Evolutionary conservation across 2,113 vertebrate species (phyloP).

Genomic region (Nibea coibor): DNA sequence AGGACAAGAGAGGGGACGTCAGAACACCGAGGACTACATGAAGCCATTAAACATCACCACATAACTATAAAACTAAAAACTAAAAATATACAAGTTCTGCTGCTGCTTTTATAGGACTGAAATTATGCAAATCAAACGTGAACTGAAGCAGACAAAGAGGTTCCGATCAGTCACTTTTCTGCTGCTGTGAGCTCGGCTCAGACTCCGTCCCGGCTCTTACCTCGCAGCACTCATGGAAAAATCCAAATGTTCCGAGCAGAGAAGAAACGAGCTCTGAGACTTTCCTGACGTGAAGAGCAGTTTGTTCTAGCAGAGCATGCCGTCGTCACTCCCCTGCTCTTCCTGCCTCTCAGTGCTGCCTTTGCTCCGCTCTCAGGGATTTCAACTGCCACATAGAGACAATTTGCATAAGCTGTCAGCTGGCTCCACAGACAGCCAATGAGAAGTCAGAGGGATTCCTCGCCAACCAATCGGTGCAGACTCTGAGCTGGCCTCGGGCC

Average conservation of each 20-base stretch:
- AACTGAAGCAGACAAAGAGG: too few relatives aligned
- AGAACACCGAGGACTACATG: too few relatives aligned
- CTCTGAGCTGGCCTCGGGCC: constrained; percentile 23
- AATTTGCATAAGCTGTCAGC: constrained; percentile 71
- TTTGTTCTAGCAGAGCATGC: constrained; percentile 33
- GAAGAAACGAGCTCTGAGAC: neutral
- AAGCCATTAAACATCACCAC: too few relatives aligned
- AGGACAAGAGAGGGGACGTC: neutral
- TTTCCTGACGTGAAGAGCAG: neutral
- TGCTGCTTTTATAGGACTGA: too few relatives aligned
- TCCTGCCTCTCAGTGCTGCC: constrained; percentile 31
- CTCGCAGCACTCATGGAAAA: constrained; percentile 73
- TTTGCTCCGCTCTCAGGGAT: constrained; percentile 49
- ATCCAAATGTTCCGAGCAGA: neutral
- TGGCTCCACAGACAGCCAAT: constrained; percentile 65
- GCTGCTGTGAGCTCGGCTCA: too few relatives aligned
- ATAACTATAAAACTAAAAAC: too few relatives aligned
- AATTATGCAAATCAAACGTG: too few relatives aligned
- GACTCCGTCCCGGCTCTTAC: constrained; percentile 38
- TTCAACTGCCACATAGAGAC: constrained; percentile 64
- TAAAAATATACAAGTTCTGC: too few relatives aligned
- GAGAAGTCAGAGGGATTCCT: neutral
- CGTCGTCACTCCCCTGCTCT: constrained; percentile 46
- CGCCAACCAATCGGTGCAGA: constrained; percentile 47
- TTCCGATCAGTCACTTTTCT: too few relatives aligned